A percentile compares a stretch with the other conserved stretches of the same genome.
Evolutionary conservation across 2,113 vertebrate genomes (phyloP).

Genomic region (Melanostigma gelatinosum): DNA sequence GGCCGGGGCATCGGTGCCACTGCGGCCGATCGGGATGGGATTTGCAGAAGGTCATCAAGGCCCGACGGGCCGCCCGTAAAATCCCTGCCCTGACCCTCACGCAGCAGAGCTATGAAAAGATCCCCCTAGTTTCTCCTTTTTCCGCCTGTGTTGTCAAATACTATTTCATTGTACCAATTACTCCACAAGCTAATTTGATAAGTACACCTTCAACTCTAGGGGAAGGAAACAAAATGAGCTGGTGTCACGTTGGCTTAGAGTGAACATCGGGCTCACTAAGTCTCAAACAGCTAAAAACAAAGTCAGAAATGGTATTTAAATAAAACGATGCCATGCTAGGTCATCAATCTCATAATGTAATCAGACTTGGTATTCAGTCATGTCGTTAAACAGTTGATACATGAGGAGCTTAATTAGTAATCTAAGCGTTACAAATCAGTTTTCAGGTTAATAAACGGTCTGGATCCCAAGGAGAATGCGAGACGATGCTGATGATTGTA

Average conservation of each 20-base stretch:
- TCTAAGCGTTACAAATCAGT: neutral
- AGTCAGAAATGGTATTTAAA: neutral
- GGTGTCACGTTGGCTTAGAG: constrained; percentile 9
- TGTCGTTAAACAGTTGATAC: neutral
- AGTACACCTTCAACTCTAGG: constrained; percentile 2
- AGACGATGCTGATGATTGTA: constrained; percentile 4
- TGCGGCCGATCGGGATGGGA: neutral
- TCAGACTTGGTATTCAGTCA: constrained; percentile 2
- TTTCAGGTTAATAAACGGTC: neutral
- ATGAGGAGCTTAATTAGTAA: neutral
- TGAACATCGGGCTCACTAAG: neutral
- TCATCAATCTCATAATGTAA: neutral
- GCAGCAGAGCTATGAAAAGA: neutral
- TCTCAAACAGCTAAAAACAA: neutral
- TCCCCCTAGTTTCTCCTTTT: neutral
- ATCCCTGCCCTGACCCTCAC: neutral
- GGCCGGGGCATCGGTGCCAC: neutral
- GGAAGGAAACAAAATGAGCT: neutral
- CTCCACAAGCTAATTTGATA: neutral
- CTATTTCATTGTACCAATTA: constrained; percentile 1
- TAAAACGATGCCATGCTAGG: neutral
- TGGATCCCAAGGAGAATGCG: neutral
- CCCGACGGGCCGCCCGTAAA: neutral
- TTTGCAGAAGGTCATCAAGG: neutral
- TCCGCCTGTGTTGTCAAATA: neutral